These are phyloP conservation scores for Chelidonichthys spinosus DNA, from an alignment of 2,797 vertebrate species.

Conservation along the genomic window DNA sequence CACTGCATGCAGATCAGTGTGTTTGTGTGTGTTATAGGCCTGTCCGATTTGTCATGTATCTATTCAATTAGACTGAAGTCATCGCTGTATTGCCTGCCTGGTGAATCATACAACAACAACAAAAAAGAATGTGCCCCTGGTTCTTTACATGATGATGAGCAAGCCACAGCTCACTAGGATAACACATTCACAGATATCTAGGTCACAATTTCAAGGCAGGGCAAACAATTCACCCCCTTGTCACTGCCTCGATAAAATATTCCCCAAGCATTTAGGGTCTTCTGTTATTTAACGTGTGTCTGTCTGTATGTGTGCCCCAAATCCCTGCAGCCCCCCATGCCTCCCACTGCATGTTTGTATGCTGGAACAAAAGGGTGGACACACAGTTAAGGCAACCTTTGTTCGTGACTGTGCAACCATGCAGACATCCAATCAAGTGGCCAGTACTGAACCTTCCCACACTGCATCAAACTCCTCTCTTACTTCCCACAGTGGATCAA, in stretches of 20 bases:
- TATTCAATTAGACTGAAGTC: slow-evolving; percentile 63
- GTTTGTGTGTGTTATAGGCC: slow-evolving; percentile 22
- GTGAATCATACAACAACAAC: slow-evolving; percentile 63
- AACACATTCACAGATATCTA: slow-evolving; percentile 69
- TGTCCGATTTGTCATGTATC: slow-evolving; percentile 54
- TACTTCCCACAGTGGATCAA: slow-evolving; percentile 64
- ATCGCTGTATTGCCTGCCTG: slow-evolving; percentile 49
- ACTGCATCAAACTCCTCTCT: slow-evolving; percentile 61
- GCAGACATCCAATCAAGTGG: slow-evolving; percentile 78
- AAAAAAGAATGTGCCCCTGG: slow-evolving; percentile 49
- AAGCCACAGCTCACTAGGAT: slow-evolving; percentile 61
- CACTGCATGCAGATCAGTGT: slow-evolving; percentile 24
- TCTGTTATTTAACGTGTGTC: slow-evolving; percentile 61
- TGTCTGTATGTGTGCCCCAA: slow-evolving; percentile 48
- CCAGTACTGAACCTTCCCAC: slow-evolving; percentile 68
- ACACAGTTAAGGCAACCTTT: slow-evolving; percentile 84
- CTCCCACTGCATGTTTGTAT: slow-evolving; percentile 71
- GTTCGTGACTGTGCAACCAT: slow-evolving; percentile 85
- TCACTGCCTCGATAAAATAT: slow-evolving; percentile 58
- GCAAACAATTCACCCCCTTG: slow-evolving; percentile 67
- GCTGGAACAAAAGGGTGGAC: slow-evolving; percentile 81
- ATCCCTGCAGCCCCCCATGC: slow-evolving; percentile 28
- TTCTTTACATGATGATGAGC: slow-evolving; percentile 67
- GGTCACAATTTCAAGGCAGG: slow-evolving; percentile 71
- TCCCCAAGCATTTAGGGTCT: slow-evolving; percentile 56